These are phyloP conservation scores for Drosophila monieri DNA, from an alignment of 2,888 invertebrate species.

Conservation along the genomic window DNA sequence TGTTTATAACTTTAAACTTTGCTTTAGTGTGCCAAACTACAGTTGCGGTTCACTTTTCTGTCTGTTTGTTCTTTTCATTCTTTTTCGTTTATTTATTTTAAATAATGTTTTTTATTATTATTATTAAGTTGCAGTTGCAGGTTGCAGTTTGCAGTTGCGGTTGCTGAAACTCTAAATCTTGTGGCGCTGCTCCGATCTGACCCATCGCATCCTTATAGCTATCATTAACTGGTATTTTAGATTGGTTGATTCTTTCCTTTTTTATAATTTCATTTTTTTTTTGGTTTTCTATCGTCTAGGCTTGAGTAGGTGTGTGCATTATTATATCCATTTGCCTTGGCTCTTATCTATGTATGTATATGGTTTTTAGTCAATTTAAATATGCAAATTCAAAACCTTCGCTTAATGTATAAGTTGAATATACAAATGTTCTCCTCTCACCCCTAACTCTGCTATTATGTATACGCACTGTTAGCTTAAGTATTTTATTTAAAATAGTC, in stretches of 20 bases:
- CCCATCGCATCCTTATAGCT: conserved; percentile 41
- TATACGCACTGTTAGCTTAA: conserved; percentile 71
- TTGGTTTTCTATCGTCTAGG: conserved; percentile 52
- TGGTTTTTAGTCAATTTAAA: conserved; percentile 55
- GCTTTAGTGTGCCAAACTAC: conserved; percentile 67
- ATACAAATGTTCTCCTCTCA: conserved; percentile 64
- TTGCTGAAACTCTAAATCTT: conserved; percentile 76
- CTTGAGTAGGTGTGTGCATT: conserved; percentile 68
- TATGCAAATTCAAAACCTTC: conserved; percentile 76
- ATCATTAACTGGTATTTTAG: conserved; percentile 39
- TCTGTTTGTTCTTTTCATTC: conserved; percentile 10
- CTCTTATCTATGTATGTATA: conserved; percentile 32
- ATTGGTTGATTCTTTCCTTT: conserved; percentile 33
- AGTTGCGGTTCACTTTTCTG: conserved; percentile 43
- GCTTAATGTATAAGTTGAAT: conserved; percentile 72
- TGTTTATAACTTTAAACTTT: conserved; percentile 51
- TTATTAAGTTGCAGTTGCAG: conserved; percentile 43
- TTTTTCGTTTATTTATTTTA: conserved; percentile 31
- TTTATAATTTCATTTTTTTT: conserved; percentile 16
- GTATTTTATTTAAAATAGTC: conserved; percentile 77
- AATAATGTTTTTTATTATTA: conserved; percentile 54
- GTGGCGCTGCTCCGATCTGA: conserved; percentile 64
- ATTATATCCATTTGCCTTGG: conserved; percentile 64
- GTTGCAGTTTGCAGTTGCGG: conserved; percentile 47
- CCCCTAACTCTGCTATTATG: conserved; percentile 46